A percentile compares a stretch with the other conserved stretches of the same genome.
These are phyloP conservation scores for Camponotus vicinus DNA, from an alignment of 1,140 invertebrate species.

Conservation along the genomic window DNA sequence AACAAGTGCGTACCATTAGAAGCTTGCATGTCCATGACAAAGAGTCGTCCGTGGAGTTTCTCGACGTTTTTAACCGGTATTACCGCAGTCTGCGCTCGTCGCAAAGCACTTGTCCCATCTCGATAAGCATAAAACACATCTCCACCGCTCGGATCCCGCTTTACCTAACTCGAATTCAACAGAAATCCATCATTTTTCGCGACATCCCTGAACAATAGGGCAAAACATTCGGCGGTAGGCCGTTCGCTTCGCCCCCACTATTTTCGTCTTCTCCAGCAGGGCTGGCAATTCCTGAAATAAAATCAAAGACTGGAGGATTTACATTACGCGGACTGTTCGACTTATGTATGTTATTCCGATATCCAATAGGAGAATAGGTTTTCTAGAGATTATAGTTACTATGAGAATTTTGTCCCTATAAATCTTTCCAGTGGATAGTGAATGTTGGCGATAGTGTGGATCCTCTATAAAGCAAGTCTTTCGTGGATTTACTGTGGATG, in stretches of 20 bases:
- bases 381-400: background rate
- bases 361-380: background rate
- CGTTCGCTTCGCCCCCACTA: constrained; percentile 54
- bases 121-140: constrained; percentile 67
- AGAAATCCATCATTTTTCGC: constrained; percentile 62
- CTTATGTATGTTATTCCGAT: background rate
- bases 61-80: constrained; percentile 76
- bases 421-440: too few relatives aligned
- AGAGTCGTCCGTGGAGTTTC: constrained; percentile 69
- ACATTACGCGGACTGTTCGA: background rate
- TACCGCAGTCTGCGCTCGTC: constrained; percentile 78
- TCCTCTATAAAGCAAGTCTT: too few relatives aligned
- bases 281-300: background rate
- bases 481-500: too few relatives aligned
- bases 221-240: constrained; percentile 77
- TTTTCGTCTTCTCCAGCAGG: constrained; percentile 25
- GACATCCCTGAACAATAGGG: constrained; percentile 74
- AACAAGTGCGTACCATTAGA: constrained; percentile 84
- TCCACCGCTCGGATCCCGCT: constrained; percentile 36
- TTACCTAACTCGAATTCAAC: constrained; percentile 59
- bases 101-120: constrained; percentile 71
- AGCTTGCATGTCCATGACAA: constrained; percentile 86
- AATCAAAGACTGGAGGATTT: background rate
- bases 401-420: too few relatives aligned
- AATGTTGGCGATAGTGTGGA: too few relatives aligned